Base-by-base conservation (phyloP, 2,113 vertebrate genomes). In the Atractosteus spatula region DNA sequence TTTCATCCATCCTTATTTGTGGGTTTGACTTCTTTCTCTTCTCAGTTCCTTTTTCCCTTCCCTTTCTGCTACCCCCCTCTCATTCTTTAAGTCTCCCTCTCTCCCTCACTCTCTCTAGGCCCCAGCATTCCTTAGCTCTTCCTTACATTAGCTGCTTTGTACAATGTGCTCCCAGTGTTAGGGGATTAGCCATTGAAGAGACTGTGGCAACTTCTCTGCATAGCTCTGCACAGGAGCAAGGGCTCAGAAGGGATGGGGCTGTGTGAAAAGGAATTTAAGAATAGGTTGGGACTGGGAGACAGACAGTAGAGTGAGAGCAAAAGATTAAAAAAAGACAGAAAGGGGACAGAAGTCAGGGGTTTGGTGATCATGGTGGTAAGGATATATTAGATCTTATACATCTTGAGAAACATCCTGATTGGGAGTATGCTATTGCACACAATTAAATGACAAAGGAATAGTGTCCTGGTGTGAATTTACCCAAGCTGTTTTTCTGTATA, bases 11-110 rank as follows among this genome's bases (percentile, higher is more conserved):
- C 87, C 87, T 89, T 83, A 88, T 91, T 88, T 85, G 88, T 89
- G 87, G 90, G 85, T 89, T 90, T 91, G 90, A 92, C 91, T 93
- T 92, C 83, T 91, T 91, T 90, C 85, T 89, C 82, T 87, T 83
- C 87, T 85, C 88, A 87, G 83, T 88, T 89, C 84, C 87, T 84
- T 86, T 87, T 89, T 84, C 83, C 87, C 84, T 89, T 85, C 82
- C 86, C 79, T 89, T 85, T 85, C 84, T 82, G 63, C 62, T 41
- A 43, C 68, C 74, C 75, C 89, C 89, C 85, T 89, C 85, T 84
- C 81, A 81, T 91, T 84, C 83, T 84, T 88, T 92, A 90, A 90
- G 85, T 87, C 29, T 29, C 16, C 62, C 87, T 84, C 87, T 84
- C 83, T 84, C 78, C 80, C 85, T 85, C 81, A 84, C 86, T 85